These are phyloP conservation scores for Tenthredo distinguenda DNA, from an alignment of 2,888 invertebrate species.

Conservation along the genomic window DNA sequence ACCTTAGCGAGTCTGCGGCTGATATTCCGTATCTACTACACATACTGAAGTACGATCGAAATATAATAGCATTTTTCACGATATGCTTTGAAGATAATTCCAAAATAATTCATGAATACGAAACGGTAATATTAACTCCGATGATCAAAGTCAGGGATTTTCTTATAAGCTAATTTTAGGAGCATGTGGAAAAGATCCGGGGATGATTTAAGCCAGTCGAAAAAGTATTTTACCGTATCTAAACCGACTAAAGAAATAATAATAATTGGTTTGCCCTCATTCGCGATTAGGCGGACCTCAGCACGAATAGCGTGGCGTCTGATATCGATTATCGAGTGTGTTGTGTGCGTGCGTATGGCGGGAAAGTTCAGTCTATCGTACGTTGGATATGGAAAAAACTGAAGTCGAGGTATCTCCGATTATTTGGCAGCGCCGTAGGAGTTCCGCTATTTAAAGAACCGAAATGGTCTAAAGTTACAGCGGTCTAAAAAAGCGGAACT, in stretches of 20 bases:
- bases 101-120: too few relatives aligned
- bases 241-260: neutral
- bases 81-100: neutral
- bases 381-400: neutral
- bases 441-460: neutral
- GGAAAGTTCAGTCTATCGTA: neutral
- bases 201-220: neutral
- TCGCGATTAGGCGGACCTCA: neutral
- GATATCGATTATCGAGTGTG: conserved; percentile 17
- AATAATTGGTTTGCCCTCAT: conserved; percentile 10
- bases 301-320: neutral
- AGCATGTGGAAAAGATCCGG: too few relatives aligned
- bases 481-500: neutral
- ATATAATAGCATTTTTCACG: neutral
- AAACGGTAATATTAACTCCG: too few relatives aligned
- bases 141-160: too few relatives aligned
- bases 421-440: neutral
- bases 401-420: neutral
- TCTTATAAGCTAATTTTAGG: too few relatives aligned
- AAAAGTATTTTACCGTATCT: neutral
- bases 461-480: neutral
- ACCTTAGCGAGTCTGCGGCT: neutral
- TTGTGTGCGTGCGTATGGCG: neutral
- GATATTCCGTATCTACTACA: neutral
- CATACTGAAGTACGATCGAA: neutral